These are phyloP conservation scores for Drosophila anceps DNA, from an alignment of 2,888 invertebrate genomes.

Conservation along the genomic window DNA sequence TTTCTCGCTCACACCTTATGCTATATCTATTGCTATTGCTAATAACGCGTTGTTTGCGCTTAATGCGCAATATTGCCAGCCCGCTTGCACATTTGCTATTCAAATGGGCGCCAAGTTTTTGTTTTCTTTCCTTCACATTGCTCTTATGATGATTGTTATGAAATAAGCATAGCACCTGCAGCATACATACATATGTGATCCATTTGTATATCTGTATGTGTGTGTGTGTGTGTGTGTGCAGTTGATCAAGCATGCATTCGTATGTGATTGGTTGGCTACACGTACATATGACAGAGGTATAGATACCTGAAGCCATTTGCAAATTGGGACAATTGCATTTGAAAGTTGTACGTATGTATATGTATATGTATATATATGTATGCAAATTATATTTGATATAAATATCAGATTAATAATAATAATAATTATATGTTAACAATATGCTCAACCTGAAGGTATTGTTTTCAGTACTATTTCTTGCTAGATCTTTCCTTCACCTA, in stretches of 20 bases:
- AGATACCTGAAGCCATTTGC: background rate
- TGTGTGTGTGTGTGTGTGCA: background rate
- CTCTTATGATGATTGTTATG: conserved; percentile 29
- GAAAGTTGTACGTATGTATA: background rate
- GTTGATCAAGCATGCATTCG: background rate
- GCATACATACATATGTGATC: background rate
- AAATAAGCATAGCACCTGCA: conserved; percentile 28
- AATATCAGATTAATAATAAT: background rate
- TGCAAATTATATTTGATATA: background rate
- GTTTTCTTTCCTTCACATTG: conserved; percentile 22
- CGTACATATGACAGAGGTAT: background rate
- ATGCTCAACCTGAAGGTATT: background rate
- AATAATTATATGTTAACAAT: no score
- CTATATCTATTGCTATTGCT: conserved; percentile 44
- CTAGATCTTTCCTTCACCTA: background rate
- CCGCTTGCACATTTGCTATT: conserved; percentile 42
- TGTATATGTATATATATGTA: background rate
- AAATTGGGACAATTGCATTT: conserved; percentile 1
- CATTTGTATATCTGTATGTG: background rate
- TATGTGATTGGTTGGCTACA: conserved; percentile 1
- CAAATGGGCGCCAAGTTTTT: conserved; percentile 44
- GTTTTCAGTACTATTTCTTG: background rate
- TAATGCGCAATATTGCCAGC: conserved; percentile 42
- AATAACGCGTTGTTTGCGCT: conserved; percentile 25
- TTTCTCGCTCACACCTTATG: conserved; percentile 19